phyloP scores from a whole-genome alignment of 2,113 vertebrate species.

The Dicrurus megarhynchus region DNA sequence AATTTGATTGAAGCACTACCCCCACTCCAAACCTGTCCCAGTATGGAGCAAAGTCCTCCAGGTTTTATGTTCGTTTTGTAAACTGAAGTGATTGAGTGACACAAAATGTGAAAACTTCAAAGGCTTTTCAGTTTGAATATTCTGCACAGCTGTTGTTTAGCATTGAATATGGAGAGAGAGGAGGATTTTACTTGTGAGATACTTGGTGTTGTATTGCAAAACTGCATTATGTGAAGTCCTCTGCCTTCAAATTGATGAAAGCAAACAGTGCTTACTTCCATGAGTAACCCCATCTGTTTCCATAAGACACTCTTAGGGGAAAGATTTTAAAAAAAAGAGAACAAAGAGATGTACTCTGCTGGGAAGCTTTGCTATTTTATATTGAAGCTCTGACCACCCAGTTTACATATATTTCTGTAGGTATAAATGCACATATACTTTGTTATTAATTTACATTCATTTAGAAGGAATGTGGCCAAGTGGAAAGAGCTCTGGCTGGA shows the following conservation, averaged over 20 bases:
- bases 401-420: background rate
- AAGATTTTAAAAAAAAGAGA: background rate
- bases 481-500: background rate
- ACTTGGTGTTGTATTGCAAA: conserved; percentile 33
- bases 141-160: conserved; percentile 39
- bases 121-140: background rate
- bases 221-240: background rate
- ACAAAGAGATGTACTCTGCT: background rate
- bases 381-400: background rate
- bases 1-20: background rate
- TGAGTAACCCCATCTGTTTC: conserved; percentile 36
- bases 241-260: background rate
- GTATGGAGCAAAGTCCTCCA: background rate
- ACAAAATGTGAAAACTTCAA: conserved; percentile 23
- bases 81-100: background rate
- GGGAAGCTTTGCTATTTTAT: background rate
- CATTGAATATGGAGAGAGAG: background rate
- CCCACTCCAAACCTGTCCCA: background rate
- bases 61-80: conserved; percentile 15
- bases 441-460: background rate
- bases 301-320: background rate
- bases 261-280: background rate
- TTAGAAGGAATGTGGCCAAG: background rate
- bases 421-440: background rate
- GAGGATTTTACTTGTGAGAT: conserved; percentile 1